phyloP scores from a whole-genome alignment of 2,888 invertebrate genomes.

The Tetanocera ferruginea region DNA sequence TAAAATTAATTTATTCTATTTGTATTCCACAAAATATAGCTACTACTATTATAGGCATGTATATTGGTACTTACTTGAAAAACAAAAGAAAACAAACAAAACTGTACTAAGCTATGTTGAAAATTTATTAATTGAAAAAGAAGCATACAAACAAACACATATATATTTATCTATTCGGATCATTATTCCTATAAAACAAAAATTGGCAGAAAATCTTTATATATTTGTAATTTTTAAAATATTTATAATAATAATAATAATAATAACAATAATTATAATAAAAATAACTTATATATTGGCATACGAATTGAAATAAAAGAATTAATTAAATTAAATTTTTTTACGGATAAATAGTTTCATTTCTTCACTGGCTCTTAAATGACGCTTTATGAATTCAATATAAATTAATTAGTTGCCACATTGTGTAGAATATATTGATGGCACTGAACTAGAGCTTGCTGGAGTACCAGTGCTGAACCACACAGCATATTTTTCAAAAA shows the following conservation, averaged over 20 bases:
- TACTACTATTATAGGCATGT: neutral
- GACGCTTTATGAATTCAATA: too few species aligned
- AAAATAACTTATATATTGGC: conserved; percentile 23
- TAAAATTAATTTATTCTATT: conserved; percentile 1
- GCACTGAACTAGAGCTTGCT: too few species aligned
- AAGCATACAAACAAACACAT: neutral
- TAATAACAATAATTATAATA: too few species aligned
- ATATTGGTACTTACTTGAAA: neutral
- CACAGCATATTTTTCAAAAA: too few species aligned
- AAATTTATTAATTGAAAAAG: neutral
- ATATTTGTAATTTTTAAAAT: conserved; percentile 30
- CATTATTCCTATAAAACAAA: conserved; percentile 29
- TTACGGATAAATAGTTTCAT: too few species aligned
- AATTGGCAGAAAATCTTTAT: neutral
- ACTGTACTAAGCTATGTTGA: neutral
- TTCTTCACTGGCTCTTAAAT: too few species aligned
- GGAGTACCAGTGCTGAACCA: too few species aligned
- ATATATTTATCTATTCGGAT: conserved; percentile 28
- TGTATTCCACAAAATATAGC: neutral
- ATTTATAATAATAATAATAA: too few species aligned
- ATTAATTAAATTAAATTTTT: neutral
- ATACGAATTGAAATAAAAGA: conserved; percentile 30
- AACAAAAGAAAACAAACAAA: neutral
- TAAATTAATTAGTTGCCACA: too few species aligned
- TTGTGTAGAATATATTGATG: too few species aligned